Base-by-base conservation (phyloP, 2,113 vertebrate species). In the Uria aalge region DNA sequence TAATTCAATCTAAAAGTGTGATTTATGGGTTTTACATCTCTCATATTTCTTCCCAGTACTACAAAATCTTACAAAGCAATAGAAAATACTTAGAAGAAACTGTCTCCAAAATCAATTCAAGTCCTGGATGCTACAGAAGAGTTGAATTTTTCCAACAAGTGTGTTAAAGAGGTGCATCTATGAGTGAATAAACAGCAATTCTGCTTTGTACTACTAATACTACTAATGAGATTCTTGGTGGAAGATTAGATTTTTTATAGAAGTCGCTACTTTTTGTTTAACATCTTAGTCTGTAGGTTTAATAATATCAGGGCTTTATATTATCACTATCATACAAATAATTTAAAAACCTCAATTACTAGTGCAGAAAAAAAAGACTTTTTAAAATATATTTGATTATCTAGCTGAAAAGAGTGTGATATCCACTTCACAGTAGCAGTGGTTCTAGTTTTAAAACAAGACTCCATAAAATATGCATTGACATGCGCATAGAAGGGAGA, bases 391-490 rank as follows among this genome's bases (percentile, higher is more conserved):
- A 63, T 85, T 84, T 85, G 52, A 85, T 96, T 67, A 90, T 87
- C 53, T 74, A 92, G 23, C 57, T 82, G 64, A 88, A 34, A 83
- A 78, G 47, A 75, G 29, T 38, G 17, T 56, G 60, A 72, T 81
- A 67, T 5, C 56, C 66, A 34, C 64, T 90, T 91, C 77, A 55
- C 57, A 78, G 79, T 68, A 59, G 20, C 56, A 77, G 21, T 3
- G 6, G 20, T 24, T 82, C 22, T 24, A 63, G 34, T 81, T 93
- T 93, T 83, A 91, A 88, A 38, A 76, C 29, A 90, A 66, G 55
- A 34, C 18, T 60, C 63, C 36, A 92, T 93, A 84, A 96, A 96
- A 94, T 52, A 92, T 84, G 47, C 38, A 91, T 85, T 85, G 52
- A 82, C 53, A 45, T 38, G 48, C 16, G 3, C 55, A 74, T 12